Evolutionary conservation across 1,140 invertebrate genomes (phyloP).

Genomic region (Drosophila murphyi): DNA sequence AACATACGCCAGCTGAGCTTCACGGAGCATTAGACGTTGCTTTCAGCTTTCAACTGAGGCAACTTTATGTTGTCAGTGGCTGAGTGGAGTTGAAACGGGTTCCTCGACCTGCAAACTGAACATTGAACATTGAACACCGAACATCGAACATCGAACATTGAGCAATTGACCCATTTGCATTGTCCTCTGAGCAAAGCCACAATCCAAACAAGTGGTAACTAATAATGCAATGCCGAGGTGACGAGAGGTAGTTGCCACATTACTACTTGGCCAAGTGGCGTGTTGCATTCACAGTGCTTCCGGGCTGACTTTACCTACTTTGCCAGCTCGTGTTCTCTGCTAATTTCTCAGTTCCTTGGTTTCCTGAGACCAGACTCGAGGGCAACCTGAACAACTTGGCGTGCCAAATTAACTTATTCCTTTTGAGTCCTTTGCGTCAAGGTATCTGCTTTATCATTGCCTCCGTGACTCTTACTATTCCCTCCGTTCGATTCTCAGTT

Average conservation of each 20-base stretch:
- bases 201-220: constrained; percentile 44
- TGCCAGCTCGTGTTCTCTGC: constrained; percentile 39
- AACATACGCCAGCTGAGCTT: constrained; percentile 30
- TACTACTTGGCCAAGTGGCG: not conserved
- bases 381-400: constrained; percentile 41
- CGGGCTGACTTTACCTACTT: constrained; percentile 46
- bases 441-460: constrained; percentile 4
- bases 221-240: constrained; percentile 61
- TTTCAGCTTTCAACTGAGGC: not conserved
- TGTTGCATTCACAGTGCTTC: constrained; percentile 44
- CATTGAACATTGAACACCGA: constrained; percentile 4
- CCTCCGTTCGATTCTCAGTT: not conserved
- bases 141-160: constrained; percentile 25
- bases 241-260: constrained; percentile 19
- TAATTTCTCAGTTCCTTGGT: constrained; percentile 17
- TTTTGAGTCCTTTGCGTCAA: constrained; percentile 20
- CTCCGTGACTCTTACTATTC: not conserved
- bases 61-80: not conserved
- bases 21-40: constrained; percentile 1
- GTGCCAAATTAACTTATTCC: constrained; percentile 67
- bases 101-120: constrained; percentile 23
- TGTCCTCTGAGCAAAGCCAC: not conserved
- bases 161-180: constrained; percentile 69
- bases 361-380: constrained; percentile 44
- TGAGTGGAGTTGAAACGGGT: not conserved